Conservation (phyloP, 2,113 vertebrate genomes). For the Aythya baeri region DNA sequence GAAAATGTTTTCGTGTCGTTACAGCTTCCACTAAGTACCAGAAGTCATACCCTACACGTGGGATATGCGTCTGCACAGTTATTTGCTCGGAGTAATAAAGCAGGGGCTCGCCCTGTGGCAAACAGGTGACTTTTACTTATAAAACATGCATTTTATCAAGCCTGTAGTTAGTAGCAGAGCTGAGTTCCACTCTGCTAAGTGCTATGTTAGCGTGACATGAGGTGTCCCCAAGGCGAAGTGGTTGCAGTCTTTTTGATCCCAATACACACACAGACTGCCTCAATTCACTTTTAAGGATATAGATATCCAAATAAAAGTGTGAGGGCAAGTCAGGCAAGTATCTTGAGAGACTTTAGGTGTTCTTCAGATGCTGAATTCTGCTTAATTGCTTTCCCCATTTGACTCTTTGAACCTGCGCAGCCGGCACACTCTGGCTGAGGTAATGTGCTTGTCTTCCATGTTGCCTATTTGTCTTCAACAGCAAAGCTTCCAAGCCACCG, state of each 20-base stretch:
- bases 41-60: neutral
- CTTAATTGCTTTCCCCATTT: neutral
- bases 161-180: accelerated
- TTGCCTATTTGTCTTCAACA: neutral
- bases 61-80: neutral
- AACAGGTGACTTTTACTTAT: neutral
- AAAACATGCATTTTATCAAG: too few relatives aligned
- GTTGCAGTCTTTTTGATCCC: neutral
- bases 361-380: neutral
- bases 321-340: accelerated
- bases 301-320: neutral
- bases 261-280: accelerated
- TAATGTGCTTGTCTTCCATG: neutral
- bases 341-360: neutral
- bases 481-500: neutral
- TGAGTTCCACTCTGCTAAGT: neutral
- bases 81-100: neutral
- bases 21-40: neutral
- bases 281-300: neutral
- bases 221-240: neutral
- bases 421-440: neutral
- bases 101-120: neutral
- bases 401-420: neutral
- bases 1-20: neutral
- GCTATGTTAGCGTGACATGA: neutral